Evolutionary conservation across 2,888 invertebrate genomes (phyloP).

Genomic region (Hypolimnas misippus): DNA sequence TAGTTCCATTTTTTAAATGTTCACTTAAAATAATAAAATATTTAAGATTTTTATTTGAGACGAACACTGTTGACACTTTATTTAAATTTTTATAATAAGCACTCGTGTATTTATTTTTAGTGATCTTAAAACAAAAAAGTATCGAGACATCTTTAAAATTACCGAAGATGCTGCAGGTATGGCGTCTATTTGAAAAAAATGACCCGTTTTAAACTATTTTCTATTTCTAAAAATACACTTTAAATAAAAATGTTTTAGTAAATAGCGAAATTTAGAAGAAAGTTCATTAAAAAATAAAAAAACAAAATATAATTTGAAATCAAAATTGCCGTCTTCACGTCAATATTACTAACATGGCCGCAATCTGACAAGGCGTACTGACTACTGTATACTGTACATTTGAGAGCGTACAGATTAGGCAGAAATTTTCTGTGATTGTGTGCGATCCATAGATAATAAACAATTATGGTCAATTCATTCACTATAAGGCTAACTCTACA

Average conservation of each 20-base stretch:
- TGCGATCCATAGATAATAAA: too few relatives aligned
- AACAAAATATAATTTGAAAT: slow-evolving; percentile 22
- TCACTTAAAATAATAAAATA: neutral
- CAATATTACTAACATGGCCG: slow-evolving; percentile 35
- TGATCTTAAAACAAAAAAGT: slow-evolving; percentile 35
- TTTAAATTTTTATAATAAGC: neutral
- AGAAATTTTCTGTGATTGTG: neutral
- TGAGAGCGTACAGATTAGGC: neutral
- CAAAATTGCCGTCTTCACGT: slow-evolving; percentile 25
- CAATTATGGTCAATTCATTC: too few relatives aligned
- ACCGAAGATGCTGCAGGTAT: slow-evolving; percentile 42
- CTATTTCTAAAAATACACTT: neutral
- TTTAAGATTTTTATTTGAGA: slow-evolving; percentile 14
- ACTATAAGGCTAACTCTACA: too few relatives aligned
- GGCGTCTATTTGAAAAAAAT: slow-evolving; percentile 36
- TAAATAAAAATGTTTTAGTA: slow-evolving; percentile 3
- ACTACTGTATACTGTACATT: slow-evolving; percentile 4
- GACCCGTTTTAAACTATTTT: neutral
- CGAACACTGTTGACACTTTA: neutral
- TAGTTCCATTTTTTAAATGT: slow-evolving; percentile 44
- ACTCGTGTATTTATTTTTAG: slow-evolving; percentile 36
- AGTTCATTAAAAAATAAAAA: slow-evolving; percentile 15
- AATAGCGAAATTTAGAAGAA: neutral
- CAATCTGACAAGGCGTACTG: slow-evolving; percentile 10
- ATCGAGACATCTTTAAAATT: slow-evolving; percentile 44